A percentile compares a stretch with the other conserved stretches of the same genome.
Evolutionary conservation across 2,797 vertebrate genomes (phyloP).

Genomic region (Petrocephalus schoutedeni): DNA sequence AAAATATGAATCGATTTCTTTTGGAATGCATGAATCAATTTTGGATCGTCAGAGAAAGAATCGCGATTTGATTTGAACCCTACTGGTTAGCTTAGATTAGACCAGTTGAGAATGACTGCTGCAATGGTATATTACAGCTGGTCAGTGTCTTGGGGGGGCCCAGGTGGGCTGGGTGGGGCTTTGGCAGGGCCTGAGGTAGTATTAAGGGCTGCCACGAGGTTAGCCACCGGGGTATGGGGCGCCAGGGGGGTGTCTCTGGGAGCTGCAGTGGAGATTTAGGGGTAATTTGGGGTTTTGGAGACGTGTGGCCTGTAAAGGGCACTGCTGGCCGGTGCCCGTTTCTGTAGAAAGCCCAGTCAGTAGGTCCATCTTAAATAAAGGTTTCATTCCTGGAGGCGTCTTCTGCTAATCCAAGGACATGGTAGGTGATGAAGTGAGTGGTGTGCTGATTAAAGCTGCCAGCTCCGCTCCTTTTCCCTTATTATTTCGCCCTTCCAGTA

Average conservation of each 20-base stretch:
- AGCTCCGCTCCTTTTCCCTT: background rate
- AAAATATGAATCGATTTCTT: background rate
- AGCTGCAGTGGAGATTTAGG: background rate
- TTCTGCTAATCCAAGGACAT: background rate
- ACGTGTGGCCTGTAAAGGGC: background rate
- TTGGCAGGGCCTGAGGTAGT: background rate
- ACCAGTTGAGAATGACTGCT: background rate
- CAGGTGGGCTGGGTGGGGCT: background rate
- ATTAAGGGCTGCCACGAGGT: background rate
- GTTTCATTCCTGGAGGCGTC: background rate
- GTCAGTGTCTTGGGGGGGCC: background rate
- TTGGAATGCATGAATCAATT: background rate
- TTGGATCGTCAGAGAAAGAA: background rate
- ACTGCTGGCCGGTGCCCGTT: background rate
- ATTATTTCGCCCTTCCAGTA: constrained; percentile 35
- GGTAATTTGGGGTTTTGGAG: background rate
- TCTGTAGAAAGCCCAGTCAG: background rate
- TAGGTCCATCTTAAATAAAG: background rate
- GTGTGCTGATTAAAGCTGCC: constrained; percentile 3
- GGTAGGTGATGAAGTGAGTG: background rate
- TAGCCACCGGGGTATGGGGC: background rate
- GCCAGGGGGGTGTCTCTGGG: background rate
- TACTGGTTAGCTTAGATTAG: background rate
- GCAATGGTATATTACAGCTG: background rate
- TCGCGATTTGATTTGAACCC: background rate